phyloP scores from a whole-genome alignment of 2,888 invertebrate genomes.

The Conomelus anceps region DNA sequence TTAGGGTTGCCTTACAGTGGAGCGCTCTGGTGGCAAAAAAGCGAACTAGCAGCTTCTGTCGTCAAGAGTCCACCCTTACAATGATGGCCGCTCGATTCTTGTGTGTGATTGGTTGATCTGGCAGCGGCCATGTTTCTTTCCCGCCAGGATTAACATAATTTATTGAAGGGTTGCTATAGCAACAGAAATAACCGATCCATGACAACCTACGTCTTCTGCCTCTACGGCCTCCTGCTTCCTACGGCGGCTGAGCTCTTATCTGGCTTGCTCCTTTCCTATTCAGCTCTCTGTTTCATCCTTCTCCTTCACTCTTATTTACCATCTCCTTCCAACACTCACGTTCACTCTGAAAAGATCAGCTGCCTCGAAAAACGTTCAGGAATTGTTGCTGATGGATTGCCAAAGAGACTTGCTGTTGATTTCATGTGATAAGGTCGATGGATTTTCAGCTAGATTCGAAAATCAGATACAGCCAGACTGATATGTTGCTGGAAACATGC shows the following conservation, averaged over 20 bases:
- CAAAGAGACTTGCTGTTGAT: not conserved
- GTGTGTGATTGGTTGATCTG: not conserved
- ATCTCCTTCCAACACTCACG: too few species aligned
- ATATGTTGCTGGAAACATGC: not conserved
- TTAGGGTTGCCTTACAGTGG: slow-evolving; percentile 4
- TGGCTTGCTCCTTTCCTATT: not conserved
- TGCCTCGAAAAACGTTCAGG: not conserved
- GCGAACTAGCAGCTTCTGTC: not conserved
- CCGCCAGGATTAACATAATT: slow-evolving; percentile 2
- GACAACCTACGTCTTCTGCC: too few species aligned
- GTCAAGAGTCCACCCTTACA: not conserved
- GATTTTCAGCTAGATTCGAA: not conserved
- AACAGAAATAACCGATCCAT: not conserved
- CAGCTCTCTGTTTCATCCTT: too few species aligned
- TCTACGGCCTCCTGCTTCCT: not conserved
- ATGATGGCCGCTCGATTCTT: not conserved
- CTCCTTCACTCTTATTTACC: not conserved
- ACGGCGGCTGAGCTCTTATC: not conserved
- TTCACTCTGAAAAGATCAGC: not conserved
- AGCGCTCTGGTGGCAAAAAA: not conserved
- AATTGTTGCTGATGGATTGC: not conserved
- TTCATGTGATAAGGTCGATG: not conserved
- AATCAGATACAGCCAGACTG: not conserved
- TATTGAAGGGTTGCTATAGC: slow-evolving; percentile 1
- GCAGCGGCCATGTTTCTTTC: not conserved